These are phyloP conservation scores for Chromobotia macracanthus DNA, from an alignment of 2,797 vertebrate genomes.

Conservation along the genomic window DNA sequence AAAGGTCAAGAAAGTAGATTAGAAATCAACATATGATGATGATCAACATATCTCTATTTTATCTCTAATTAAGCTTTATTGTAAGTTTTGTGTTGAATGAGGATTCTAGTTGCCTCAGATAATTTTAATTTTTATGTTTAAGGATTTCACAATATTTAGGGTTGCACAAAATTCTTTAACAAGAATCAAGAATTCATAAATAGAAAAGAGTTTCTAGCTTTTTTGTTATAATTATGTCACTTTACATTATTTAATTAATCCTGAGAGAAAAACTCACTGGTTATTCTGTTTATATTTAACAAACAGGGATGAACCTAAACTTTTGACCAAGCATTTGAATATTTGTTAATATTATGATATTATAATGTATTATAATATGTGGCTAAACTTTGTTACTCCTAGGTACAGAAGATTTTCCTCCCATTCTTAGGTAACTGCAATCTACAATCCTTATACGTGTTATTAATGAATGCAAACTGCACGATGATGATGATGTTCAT, in stretches of 20 bases:
- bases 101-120: no score
- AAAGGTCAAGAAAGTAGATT: no score
- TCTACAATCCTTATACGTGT: conserved; percentile 10
- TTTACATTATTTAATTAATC: background rate
- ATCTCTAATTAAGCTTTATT: no score
- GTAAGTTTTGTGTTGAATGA: background rate
- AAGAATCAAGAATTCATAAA: no score
- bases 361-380: conserved; percentile 14
- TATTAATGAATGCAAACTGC: conserved; percentile 47
- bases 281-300: conserved; percentile 3
- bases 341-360: conserved; percentile 22
- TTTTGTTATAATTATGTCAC: background rate
- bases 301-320: background rate
- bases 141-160: no score
- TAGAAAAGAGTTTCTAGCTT: background rate
- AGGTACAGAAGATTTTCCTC: background rate
- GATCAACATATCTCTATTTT: no score
- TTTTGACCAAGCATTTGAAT: conserved; percentile 21
- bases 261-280: background rate
- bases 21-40: no score
- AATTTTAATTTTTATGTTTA: no score
- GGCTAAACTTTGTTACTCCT: conserved; percentile 9
- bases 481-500: conserved; percentile 34
- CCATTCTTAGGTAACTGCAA: conserved; percentile 4
- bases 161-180: no score